These are phyloP conservation scores for Deroptyus accipitrinus DNA, from an alignment of 2,113 vertebrate genomes.

Conservation along the genomic window DNA sequence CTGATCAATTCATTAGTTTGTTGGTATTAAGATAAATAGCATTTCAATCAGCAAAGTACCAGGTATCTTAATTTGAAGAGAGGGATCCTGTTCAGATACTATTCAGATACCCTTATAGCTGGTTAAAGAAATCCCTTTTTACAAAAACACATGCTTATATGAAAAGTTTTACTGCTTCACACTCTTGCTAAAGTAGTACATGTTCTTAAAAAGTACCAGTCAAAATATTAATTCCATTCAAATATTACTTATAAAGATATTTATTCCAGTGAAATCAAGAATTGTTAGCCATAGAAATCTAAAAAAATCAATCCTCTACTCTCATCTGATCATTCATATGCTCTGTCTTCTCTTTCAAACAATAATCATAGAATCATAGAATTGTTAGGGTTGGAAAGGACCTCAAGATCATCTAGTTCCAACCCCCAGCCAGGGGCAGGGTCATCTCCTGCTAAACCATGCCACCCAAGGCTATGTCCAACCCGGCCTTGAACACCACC, in stretches of 20 bases:
- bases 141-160: accelerated
- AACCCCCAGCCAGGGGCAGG: too few species aligned
- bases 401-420: too few species aligned
- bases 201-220: background rate
- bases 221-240: background rate
- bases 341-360: background rate
- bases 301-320: background rate
- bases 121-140: background rate
- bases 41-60: background rate
- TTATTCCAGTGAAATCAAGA: background rate
- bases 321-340: background rate
- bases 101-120: background rate
- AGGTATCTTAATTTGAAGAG: background rate
- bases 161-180: background rate
- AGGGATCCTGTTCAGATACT: background rate
- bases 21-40: background rate
- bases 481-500: too few species aligned
- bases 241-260: background rate
- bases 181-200: background rate
- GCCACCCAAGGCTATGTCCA: too few species aligned
- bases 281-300: background rate
- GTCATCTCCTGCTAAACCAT: too few species aligned
- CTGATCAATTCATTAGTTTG: background rate
- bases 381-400: too few species aligned
- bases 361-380: background rate